phyloP scores from a whole-genome alignment of 2,113 vertebrate genomes.

The Greenwoodochromis staneri region DNA sequence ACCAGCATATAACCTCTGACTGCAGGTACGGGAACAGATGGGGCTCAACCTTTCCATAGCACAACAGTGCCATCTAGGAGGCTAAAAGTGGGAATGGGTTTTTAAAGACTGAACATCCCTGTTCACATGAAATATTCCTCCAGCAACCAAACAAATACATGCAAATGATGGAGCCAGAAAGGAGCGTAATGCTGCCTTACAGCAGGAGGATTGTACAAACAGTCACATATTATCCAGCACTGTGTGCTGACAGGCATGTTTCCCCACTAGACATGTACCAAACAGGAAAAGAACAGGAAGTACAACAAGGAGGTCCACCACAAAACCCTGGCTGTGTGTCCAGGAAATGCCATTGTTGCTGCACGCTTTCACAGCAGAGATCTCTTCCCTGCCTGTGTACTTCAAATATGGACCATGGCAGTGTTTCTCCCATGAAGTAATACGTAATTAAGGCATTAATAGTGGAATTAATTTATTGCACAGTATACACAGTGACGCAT shows the following conservation, averaged over 20 bases:
- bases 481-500: neutral
- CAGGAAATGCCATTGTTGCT: slow-evolving; percentile 24
- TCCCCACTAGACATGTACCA: neutral
- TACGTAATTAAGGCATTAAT: neutral
- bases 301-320: neutral
- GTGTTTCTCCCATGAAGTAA: neutral
- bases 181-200: neutral
- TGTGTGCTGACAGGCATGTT: neutral
- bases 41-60: neutral
- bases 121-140: neutral
- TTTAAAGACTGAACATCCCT: neutral
- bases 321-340: neutral
- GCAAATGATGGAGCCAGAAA: neutral
- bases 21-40: neutral
- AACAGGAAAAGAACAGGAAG: slow-evolving; percentile 29
- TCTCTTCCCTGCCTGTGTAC: neutral
- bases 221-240: neutral
- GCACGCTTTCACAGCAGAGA: neutral
- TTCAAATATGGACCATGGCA: neutral
- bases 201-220: neutral
- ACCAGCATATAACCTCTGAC: neutral
- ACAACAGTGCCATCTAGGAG: slow-evolving; percentile 60
- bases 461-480: neutral
- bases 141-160: neutral
- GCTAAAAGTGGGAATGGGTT: neutral